Base-by-base conservation (phyloP, 2,797 vertebrate species). In the Manis crassicaudata region DNA sequence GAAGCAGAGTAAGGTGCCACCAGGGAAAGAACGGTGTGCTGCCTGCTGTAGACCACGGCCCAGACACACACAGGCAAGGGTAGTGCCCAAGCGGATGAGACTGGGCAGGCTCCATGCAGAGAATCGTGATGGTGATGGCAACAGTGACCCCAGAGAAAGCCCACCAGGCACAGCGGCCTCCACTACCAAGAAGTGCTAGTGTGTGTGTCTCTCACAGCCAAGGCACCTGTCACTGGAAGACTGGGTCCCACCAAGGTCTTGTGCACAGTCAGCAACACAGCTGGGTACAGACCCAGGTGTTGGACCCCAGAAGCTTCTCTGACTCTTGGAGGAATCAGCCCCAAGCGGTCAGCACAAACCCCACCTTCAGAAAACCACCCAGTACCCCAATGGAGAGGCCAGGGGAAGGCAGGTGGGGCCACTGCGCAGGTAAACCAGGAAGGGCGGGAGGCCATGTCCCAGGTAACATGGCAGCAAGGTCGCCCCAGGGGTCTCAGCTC, bases 1-100 rank as follows among this genome's bases (percentile, higher is more conserved):
- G 27, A 27, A 37, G 16, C 7, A 0, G 40, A 43, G 54, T 52
- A 11, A 54, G 35, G 25, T 2, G 77, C 23, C 3, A 29, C 21
- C 18, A 13, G 86, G n/a, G 11, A 29, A 23, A 8, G 4, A 90
- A 40, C 2, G 25, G 40, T 37, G 43, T 20, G 3, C 35, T 3
- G 1, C 85, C 37, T 18, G 32, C 16, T 60, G 68, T 20, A 11
- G 37, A 32, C 37, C 10, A 8, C 9, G 4, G 43, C 3, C n/a
- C 3, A 16, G 60, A 46, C n/a, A 11, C 1, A 3, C 6, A 21
- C 25, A n/a, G 58, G 35, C 58, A 27, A 65, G 60, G 35, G n/a
- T 18, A 21, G 29, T 1, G 11, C 16, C 14, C 0, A 14, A 43
- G 27, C 0, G 0, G 58, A 23, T 13, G 0, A 2, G 1, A 21